These are phyloP conservation scores for Melinaea menophilus DNA, from an alignment of 2,888 invertebrate genomes.

Conservation along the genomic window DNA sequence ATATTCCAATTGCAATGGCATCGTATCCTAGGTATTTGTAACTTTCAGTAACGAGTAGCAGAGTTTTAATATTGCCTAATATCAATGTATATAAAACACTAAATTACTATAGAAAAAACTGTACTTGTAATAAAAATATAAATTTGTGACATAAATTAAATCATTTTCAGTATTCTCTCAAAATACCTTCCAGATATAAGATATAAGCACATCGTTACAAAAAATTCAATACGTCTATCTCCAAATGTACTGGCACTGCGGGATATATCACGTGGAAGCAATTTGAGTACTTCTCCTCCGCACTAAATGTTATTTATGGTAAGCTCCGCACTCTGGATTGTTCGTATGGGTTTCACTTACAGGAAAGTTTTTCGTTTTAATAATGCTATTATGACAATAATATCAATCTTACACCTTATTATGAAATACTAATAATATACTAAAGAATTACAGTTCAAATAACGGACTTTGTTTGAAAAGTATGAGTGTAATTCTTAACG, in stretches of 20 bases:
- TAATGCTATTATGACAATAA: constrained; percentile 4
- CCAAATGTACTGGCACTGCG: constrained; percentile 61
- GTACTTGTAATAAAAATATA: too few relatives aligned
- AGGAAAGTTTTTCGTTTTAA: constrained; percentile 11
- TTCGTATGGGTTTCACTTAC: constrained; percentile 31
- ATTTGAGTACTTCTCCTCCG: constrained; percentile 71
- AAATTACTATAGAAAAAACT: too few relatives aligned
- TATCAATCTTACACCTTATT: not conserved
- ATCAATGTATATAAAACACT: too few relatives aligned
- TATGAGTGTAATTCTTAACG: too few relatives aligned
- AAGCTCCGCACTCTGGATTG: constrained; percentile 69
- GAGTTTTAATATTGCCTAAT: too few relatives aligned
- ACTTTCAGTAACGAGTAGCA: too few relatives aligned
- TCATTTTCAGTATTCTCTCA: not conserved
- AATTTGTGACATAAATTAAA: too few relatives aligned
- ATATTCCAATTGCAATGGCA: too few relatives aligned
- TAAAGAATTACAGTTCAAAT: too few relatives aligned
- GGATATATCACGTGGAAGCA: constrained; percentile 74
- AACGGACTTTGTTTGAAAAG: too few relatives aligned
- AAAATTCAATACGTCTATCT: constrained; percentile 72
- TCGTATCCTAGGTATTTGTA: too few relatives aligned
- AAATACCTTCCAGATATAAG: not conserved
- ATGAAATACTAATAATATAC: too few relatives aligned
- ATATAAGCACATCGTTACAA: constrained; percentile 37
- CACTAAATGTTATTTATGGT: constrained; percentile 76